phyloP scores from a whole-genome alignment of 2,113 vertebrate species.

The Apodemus speciosus region DNA sequence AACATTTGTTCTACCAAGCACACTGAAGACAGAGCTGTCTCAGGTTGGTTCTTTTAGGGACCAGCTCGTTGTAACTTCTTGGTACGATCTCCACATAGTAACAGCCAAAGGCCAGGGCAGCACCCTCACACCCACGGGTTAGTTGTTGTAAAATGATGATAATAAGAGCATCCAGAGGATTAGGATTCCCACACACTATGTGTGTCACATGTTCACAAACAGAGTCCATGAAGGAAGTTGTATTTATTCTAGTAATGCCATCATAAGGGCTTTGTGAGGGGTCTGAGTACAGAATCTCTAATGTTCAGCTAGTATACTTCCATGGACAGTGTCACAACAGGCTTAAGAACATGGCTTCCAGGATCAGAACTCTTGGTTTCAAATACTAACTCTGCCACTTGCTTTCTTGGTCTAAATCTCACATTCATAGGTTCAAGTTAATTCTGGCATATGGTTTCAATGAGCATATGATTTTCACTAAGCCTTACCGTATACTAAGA shows the following conservation, averaged over 20 bases:
- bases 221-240: not conserved
- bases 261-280: not conserved
- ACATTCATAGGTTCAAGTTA: not conserved
- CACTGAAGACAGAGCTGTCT: not conserved
- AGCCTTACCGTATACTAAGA: not conserved
- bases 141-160: not conserved
- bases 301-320: not conserved
- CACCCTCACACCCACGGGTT: not conserved
- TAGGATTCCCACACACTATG: not conserved
- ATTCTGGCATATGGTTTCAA: not conserved
- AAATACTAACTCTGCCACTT: not conserved
- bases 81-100: not conserved
- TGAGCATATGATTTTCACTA: not conserved
- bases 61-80: constrained; percentile 17
- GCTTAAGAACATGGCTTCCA: not conserved
- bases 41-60: not conserved
- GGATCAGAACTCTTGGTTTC: not conserved
- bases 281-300: not conserved
- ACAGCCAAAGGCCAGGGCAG: not conserved
- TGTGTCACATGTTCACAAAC: not conserved
- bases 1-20: not conserved
- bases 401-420: not conserved
- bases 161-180: not conserved
- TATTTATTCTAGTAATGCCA: not conserved
- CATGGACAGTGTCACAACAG: not conserved